Conservation (phyloP, 2,797 vertebrate species). For the Bradypodion pumilum region DNA sequence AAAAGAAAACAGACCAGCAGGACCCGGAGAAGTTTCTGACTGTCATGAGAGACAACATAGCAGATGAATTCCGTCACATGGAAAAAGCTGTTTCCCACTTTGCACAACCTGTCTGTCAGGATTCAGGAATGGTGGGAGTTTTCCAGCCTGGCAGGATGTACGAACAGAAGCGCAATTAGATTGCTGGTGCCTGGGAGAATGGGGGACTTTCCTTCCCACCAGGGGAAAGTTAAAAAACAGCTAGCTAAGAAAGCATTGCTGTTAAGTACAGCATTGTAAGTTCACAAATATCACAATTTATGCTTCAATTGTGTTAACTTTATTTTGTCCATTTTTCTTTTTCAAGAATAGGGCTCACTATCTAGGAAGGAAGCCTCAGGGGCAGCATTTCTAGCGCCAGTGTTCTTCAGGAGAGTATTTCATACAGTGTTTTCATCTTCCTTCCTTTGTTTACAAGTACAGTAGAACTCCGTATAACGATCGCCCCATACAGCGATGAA, state of each 20-base stretch:
- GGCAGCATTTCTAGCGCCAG: not conserved
- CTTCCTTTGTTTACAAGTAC: not conserved
- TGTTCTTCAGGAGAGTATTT: not conserved
- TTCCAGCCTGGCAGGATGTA: conserved; percentile 58
- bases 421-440: not conserved
- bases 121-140: conserved; percentile 58
- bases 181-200: not conserved
- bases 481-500: no score
- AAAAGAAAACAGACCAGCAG: not conserved
- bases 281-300: no score
- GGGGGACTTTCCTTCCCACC: not conserved
- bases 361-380: not conserved
- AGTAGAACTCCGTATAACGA: no score
- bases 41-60: not conserved
- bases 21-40: not conserved
- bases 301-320: no score
- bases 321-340: no score
- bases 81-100: not conserved
- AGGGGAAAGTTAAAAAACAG: not conserved
- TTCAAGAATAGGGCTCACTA: no score
- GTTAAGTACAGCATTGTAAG: not conserved
- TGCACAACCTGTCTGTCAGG: conserved; percentile 47
- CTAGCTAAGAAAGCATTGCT: not conserved
- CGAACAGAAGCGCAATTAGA: conserved; percentile 35
- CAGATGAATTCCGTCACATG: not conserved